Evolutionary conservation across 2,888 invertebrate genomes (phyloP).

Genomic region (Rotaria socialis): DNA sequence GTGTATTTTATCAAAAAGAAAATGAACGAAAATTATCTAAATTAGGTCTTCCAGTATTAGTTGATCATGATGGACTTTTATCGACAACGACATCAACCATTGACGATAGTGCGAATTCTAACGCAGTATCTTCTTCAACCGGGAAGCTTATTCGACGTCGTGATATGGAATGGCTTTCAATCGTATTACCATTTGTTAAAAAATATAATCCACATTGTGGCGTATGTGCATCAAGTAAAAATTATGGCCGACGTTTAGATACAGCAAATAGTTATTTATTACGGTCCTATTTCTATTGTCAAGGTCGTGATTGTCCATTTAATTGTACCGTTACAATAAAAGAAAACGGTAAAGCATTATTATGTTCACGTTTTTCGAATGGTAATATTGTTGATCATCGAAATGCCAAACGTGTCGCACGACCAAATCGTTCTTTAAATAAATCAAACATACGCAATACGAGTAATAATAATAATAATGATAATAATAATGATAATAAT

Average conservation of each 20-base stretch:
- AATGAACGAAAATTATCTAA: not conserved
- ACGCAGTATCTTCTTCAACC: not conserved
- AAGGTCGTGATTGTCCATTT: conserved; percentile 22
- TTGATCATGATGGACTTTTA: not conserved
- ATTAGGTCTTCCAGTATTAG: not conserved
- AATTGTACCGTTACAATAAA: conserved; percentile 10
- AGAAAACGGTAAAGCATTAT: conserved; percentile 16
- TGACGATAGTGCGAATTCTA: not conserved
- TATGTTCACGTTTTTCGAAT: conserved; percentile 22
- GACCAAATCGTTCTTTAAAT: conserved; percentile 20
- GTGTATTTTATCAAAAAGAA: not conserved
- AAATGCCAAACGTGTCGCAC: conserved; percentile 18
- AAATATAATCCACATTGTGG: conserved; percentile 33
- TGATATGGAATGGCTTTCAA: conserved; percentile 15
- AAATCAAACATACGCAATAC: not conserved
- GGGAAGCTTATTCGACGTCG: not conserved
- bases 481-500: no score
- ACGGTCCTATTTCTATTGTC: conserved; percentile 25
- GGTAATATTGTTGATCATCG: conserved; percentile 24
- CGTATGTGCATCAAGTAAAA: conserved; percentile 28
- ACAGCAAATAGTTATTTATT: conserved; percentile 12
- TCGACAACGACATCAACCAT: not conserved
- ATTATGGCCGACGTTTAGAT: conserved; percentile 30
- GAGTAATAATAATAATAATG: not conserved
- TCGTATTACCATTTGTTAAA: conserved; percentile 1